phyloP scores from a whole-genome alignment of 2,888 invertebrate genomes.

The Platycheirus albimanus region DNA sequence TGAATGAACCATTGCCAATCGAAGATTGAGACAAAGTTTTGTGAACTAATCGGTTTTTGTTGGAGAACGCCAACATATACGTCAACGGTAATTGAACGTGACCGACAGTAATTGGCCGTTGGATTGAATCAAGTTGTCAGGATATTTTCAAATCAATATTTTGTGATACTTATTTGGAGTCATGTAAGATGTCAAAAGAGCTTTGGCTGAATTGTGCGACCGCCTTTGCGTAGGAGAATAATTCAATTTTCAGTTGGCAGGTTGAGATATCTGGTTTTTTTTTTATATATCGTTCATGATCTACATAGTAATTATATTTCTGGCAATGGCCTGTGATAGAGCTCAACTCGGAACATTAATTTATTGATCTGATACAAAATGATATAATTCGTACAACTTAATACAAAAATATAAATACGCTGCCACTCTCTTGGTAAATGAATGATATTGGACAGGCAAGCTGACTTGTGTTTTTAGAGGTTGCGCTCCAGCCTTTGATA shows the following conservation, averaged over 20 bases:
- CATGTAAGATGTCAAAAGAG: conserved; percentile 62
- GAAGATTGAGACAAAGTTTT: conserved; percentile 56
- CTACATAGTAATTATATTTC: too few species aligned
- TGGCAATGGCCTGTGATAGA: too few species aligned
- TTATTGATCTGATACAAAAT: too few species aligned
- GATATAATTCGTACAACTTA: too few species aligned
- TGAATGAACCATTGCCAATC: conserved; percentile 29
- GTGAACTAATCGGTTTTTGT: conserved; percentile 68
- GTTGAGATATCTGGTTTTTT: conserved; percentile 2
- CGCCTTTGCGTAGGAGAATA: conserved; percentile 40
- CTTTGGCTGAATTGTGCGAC: conserved; percentile 30
- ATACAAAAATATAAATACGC: too few species aligned
- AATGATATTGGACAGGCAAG: too few species aligned
- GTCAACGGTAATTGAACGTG: conserved; percentile 70
- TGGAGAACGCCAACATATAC: conserved; percentile 61
- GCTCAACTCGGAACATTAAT: too few species aligned
- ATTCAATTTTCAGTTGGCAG: conserved; percentile 6
- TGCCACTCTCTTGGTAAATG: too few species aligned
- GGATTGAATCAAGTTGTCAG: conserved; percentile 73
- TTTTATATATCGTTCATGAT: too few species aligned
- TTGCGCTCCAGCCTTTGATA: too few species aligned
- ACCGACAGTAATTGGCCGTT: conserved; percentile 73
- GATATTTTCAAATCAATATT: conserved; percentile 58
- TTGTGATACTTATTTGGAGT: conserved; percentile 59
- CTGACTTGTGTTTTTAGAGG: too few species aligned